Percentiles rank a stretch among this genome's conserved stretches.
Conservation (phyloP, 2,113 vertebrate species). For the Cromileptes altivelis region DNA sequence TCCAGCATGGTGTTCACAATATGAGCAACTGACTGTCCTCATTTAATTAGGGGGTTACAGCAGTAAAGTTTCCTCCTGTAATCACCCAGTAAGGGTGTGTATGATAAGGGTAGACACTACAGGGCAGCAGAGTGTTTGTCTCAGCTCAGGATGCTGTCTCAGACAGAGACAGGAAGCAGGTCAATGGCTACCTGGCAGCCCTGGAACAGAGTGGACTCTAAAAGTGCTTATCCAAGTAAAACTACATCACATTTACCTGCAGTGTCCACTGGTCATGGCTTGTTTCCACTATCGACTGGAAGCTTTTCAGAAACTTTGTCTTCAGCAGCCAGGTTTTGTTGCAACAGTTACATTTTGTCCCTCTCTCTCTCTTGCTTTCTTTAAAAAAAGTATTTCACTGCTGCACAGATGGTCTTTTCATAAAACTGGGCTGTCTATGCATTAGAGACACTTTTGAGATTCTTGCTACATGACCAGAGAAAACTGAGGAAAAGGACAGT, state of each 20-base stretch:
- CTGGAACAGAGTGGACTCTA: conserved; percentile 1
- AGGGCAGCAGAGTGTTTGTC: conserved; percentile 50
- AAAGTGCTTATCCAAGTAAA: conserved; percentile 20
- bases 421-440: no score
- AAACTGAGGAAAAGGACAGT: no score
- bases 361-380: not conserved
- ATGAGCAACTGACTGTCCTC: not conserved
- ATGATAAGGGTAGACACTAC: conserved; percentile 15
- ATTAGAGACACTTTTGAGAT: no score
- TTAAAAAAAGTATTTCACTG: no score
- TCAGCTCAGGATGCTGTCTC: conserved; percentile 15
- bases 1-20: not conserved
- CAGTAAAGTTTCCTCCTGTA: not conserved
- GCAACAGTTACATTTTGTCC: not conserved
- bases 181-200: conserved; percentile 14
- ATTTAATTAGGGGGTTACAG: not conserved
- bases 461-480: no score
- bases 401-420: no score
- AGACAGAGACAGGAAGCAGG: conserved; percentile 3
- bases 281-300: not conserved
- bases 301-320: not conserved
- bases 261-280: not conserved
- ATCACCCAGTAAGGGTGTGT: conserved; percentile 1
- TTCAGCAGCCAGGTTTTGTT: not conserved
- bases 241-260: not conserved